Percentiles rank a stretch among this genome's conserved stretches.
These are phyloP conservation scores for Griposia aprilina DNA, from an alignment of 2,888 invertebrate species.

Conservation along the genomic window DNA sequence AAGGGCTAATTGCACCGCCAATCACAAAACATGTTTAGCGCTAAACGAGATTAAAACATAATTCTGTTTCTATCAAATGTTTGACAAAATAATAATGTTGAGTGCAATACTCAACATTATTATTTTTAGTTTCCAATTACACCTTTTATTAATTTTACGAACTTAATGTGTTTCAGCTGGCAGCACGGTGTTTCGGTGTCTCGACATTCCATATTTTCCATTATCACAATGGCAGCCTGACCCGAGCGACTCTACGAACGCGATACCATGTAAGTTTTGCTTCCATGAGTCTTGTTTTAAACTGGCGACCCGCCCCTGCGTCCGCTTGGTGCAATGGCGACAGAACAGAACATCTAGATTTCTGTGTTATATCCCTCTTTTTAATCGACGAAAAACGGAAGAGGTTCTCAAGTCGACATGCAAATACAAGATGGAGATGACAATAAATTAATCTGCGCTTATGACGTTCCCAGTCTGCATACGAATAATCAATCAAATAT, in stretches of 20 bases:
- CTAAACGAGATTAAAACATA: no score
- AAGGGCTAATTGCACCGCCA: no score
- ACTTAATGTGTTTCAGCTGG: conserved; percentile 91
- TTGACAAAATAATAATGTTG: no score
- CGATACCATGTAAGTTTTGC: conserved; percentile 96
- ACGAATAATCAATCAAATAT: no score
- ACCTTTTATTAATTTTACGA: conserved; percentile 6
- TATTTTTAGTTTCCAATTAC: not conserved
- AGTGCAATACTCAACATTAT: no score
- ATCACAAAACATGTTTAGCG: no score
- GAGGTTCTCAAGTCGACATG: not conserved
- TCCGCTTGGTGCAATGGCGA: not conserved
- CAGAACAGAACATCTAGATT: not conserved
- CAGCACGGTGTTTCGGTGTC: conserved; percentile 93
- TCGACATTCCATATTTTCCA: conserved; percentile 97
- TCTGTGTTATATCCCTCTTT: not conserved
- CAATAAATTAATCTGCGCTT: no score
- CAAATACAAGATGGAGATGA: no score
- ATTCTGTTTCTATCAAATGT: no score
- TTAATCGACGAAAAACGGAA: not conserved
- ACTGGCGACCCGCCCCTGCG: not conserved
- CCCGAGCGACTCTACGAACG: conserved; percentile 97
- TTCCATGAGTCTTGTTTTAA: conserved; percentile 6
- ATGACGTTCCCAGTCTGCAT: no score
- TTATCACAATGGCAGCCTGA: conserved; percentile 96